These are phyloP conservation scores for Idaea aversata DNA, from an alignment of 2,888 invertebrate genomes.

Conservation along the genomic window DNA sequence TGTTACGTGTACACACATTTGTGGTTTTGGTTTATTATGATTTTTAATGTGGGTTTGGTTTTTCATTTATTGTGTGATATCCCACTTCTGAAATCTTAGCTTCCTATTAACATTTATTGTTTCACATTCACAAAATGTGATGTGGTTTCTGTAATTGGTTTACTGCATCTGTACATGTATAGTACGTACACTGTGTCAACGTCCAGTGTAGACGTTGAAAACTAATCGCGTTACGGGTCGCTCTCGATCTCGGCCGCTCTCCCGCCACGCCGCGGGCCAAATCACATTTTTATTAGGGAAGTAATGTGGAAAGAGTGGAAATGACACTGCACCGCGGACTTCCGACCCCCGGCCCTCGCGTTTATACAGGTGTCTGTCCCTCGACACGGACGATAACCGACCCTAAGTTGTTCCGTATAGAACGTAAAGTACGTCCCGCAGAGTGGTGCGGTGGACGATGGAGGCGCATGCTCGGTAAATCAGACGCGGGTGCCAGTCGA, in stretches of 20 bases:
- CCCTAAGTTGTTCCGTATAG: constrained; percentile 29
- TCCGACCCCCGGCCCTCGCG: constrained; percentile 60
- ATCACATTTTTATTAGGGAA: constrained; percentile 75
- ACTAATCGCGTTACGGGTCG: not conserved
- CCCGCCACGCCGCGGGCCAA: constrained; percentile 41
- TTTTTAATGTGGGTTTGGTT: not conserved
- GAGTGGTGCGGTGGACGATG: constrained; percentile 8
- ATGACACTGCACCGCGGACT: constrained; percentile 77
- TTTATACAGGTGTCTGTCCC: constrained; percentile 70
- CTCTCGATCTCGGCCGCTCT: constrained; percentile 21
- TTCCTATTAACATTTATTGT: not conserved
- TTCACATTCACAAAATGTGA: too few relatives aligned
- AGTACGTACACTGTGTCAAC: not conserved
- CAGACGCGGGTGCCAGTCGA: constrained; percentile 58
- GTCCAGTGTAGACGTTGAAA: not conserved
- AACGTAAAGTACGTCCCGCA: constrained; percentile 31
- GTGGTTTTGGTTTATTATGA: not conserved
- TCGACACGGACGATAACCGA: constrained; percentile 20
- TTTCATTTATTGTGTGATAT: not conserved
- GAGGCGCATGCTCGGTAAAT: constrained; percentile 43
- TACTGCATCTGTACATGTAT: not conserved
- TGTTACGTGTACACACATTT: not conserved
- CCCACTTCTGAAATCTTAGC: not conserved
- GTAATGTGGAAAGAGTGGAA: constrained; percentile 73
- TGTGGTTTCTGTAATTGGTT: not conserved